Evolutionary conservation across 2,113 vertebrate species (phyloP).

Genomic region (Malurus elegans): DNA sequence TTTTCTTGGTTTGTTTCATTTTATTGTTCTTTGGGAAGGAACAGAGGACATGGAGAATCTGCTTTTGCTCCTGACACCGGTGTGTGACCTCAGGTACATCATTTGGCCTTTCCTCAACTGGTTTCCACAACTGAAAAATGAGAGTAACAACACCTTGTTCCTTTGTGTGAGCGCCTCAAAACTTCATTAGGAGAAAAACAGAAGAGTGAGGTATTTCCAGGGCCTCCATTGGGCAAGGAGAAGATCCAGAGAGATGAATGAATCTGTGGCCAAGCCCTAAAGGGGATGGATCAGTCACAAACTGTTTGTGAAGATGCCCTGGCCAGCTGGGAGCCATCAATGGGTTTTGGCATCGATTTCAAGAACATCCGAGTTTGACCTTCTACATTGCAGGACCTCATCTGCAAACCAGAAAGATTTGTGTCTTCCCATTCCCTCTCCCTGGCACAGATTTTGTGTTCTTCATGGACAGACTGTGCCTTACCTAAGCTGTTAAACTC

Average conservation of each 20-base stretch:
- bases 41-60: neutral
- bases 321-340: neutral
- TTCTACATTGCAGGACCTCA: neutral
- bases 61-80: neutral
- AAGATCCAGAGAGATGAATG: neutral
- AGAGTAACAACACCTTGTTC: neutral
- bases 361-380: neutral
- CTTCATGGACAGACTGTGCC: neutral
- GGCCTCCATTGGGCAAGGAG: neutral
- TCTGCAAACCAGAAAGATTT: neutral
- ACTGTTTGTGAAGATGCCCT: neutral
- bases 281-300: neutral
- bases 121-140: neutral
- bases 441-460: neutral
- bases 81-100: neutral
- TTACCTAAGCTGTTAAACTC: neutral
- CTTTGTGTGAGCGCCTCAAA: neutral
- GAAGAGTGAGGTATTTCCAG: neutral
- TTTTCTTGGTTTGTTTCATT: neutral
- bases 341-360: neutral
- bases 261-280: neutral
- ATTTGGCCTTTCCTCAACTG: rapidly evolving
- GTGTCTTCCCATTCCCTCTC: neutral
- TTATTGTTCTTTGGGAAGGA: neutral
- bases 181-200: neutral